phyloP scores from a whole-genome alignment of 2,797 vertebrate species.

The Labeo calbasu region DNA sequence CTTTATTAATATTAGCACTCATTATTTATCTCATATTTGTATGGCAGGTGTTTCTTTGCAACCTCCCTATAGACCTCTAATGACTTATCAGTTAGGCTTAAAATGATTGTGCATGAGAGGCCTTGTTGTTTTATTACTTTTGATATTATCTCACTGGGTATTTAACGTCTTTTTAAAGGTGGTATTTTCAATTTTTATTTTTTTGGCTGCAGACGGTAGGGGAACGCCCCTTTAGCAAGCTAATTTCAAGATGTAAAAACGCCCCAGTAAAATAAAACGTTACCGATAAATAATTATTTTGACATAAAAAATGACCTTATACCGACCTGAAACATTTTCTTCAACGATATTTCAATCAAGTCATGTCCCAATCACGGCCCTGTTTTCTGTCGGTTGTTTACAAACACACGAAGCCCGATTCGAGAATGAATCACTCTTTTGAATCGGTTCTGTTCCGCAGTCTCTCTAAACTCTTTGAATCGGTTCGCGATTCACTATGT shows the following conservation, averaged over 20 bases:
- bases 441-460: not conserved
- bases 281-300: not conserved
- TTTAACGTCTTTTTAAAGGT: not conserved
- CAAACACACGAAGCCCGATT: not conserved
- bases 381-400: not conserved
- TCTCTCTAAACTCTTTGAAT: not conserved
- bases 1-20: constrained; percentile 58
- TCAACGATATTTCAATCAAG: not conserved
- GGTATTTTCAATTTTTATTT: not conserved
- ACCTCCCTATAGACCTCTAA: not conserved
- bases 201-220: not conserved
- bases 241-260: not conserved
- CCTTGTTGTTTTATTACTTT: constrained; percentile 20
- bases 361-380: not conserved
- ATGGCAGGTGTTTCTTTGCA: constrained; percentile 44
- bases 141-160: not conserved
- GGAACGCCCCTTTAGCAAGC: not conserved
- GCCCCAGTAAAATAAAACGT: not conserved
- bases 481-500: not conserved
- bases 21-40: constrained; percentile 57
- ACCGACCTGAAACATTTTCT: not conserved
- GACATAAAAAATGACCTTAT: not conserved
- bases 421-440: not conserved
- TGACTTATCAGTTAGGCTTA: constrained; percentile 9
- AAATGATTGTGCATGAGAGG: not conserved